Conservation (phyloP, 2,888 invertebrate genomes). For the Sicus ferrugineus region DNA sequence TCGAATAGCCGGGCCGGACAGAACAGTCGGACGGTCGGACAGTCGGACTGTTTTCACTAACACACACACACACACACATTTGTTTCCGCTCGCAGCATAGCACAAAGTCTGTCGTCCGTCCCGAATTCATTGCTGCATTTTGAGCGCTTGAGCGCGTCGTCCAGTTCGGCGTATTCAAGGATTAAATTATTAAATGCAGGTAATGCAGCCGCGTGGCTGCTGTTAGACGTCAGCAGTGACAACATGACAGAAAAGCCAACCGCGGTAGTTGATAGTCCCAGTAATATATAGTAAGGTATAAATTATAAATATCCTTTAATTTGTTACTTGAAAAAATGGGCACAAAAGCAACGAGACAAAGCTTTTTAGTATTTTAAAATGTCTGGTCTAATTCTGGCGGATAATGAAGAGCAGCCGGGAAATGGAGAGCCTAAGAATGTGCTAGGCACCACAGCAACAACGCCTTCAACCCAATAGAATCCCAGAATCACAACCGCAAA, state of each 20-base stretch:
- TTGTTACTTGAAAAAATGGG: too few relatives aligned
- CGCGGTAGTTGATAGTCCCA: neutral
- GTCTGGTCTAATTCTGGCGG: too few relatives aligned
- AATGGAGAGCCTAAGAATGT: too few relatives aligned
- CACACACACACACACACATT: neutral
- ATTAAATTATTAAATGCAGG: conserved; percentile 28
- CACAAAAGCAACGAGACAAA: neutral
- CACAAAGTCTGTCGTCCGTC: neutral
- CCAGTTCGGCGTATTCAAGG: neutral
- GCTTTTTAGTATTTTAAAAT: too few relatives aligned
- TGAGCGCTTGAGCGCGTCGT: neutral
- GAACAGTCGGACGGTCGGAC: neutral
- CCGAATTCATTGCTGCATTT: neutral
- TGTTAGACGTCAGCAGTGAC: conserved; percentile 27
- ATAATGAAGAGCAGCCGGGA: too few relatives aligned
- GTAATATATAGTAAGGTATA: neutral
- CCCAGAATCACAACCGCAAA: too few relatives aligned
- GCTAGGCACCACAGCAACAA: too few relatives aligned
- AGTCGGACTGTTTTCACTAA: too few relatives aligned
- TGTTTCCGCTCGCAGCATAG: conserved; percentile 3
- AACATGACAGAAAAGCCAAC: conserved; percentile 22
- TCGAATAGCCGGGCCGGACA: neutral
- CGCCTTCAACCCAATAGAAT: too few relatives aligned
- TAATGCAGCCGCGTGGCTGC: conserved; percentile 16
- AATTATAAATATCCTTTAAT: neutral